Evolutionary conservation across 1,140 invertebrate species (phyloP).

Genomic region (Pectinophora gossypiella): DNA sequence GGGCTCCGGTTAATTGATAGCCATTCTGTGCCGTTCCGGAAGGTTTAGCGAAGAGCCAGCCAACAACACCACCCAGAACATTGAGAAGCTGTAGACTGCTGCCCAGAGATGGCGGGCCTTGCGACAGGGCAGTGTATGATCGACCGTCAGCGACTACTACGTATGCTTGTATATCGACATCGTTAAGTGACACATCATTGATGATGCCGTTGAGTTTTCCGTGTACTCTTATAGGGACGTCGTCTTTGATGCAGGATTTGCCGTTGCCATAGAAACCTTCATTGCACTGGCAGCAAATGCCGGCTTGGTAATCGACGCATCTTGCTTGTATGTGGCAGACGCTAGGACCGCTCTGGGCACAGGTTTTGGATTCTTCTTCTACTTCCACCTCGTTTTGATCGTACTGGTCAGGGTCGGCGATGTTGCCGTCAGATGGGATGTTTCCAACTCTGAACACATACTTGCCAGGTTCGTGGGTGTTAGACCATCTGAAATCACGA

Average conservation of each 20-base stretch:
- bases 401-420: slow-evolving; percentile 81
- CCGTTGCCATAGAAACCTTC: slow-evolving; percentile 93
- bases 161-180: slow-evolving; percentile 94
- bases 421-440: slow-evolving; percentile 76
- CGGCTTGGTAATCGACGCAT: slow-evolving; percentile 88
- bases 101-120: slow-evolving; percentile 83
- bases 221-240: slow-evolving; percentile 87
- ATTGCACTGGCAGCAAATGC: slow-evolving; percentile 93
- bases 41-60: slow-evolving; percentile 94
- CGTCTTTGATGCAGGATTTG: slow-evolving; percentile 88
- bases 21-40: slow-evolving; percentile 86
- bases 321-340: slow-evolving; percentile 88
- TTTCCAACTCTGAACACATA: slow-evolving; percentile 90
- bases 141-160: slow-evolving; percentile 92
- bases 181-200: slow-evolving; percentile 84
- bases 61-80: slow-evolving; percentile 87
- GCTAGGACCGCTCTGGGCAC: slow-evolving; percentile 76
- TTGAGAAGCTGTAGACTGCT: slow-evolving; percentile 87
- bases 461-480: slow-evolving; percentile 87
- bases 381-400: slow-evolving; percentile 60
- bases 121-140: slow-evolving; percentile 93
- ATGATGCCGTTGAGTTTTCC: slow-evolving; percentile 89
- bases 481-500: slow-evolving; percentile 86
- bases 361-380: slow-evolving; percentile 68
- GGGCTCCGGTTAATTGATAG: slow-evolving; percentile 88